Percentiles rank a stretch among this genome's conserved stretches.
These are phyloP conservation scores for Maniola hyperantus DNA, from an alignment of 2,888 invertebrate species.

Conservation along the genomic window DNA sequence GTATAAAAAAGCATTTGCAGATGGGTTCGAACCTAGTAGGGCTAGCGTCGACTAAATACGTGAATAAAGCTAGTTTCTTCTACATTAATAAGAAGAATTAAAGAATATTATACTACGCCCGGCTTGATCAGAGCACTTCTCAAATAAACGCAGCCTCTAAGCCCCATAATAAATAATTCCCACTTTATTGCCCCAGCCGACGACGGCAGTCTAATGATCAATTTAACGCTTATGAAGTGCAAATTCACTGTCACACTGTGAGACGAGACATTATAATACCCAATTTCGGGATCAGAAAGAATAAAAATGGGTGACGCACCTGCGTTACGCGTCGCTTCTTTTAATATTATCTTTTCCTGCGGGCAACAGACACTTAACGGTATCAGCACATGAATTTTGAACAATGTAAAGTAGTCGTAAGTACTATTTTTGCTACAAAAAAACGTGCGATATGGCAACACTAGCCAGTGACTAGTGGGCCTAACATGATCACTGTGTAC, in stretches of 20 bases:
- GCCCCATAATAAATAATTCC: constrained; percentile 68
- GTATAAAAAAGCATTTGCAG: too few species aligned
- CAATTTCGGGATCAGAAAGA: constrained; percentile 74
- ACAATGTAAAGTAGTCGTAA: too few species aligned
- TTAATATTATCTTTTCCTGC: constrained; percentile 14
- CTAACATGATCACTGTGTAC: too few species aligned
- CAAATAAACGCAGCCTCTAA: constrained; percentile 42
- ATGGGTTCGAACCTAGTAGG: too few species aligned
- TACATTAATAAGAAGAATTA: too few species aligned
- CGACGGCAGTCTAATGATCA: constrained; percentile 63
- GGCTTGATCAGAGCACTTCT: background rate
- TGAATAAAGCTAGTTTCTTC: too few species aligned
- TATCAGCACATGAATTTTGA: background rate
- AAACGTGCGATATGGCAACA: too few species aligned
- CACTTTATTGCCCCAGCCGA: constrained; percentile 64
- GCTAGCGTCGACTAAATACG: too few species aligned
- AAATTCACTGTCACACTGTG: constrained; percentile 76
- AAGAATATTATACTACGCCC: too few species aligned
- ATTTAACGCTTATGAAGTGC: constrained; percentile 80
- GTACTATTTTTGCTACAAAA: too few species aligned
- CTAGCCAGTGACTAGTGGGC: too few species aligned
- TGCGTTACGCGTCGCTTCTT: constrained; percentile 38
- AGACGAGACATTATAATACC: constrained; percentile 76
- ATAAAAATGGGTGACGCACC: constrained; percentile 62
- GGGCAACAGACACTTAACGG: background rate